phyloP scores from a whole-genome alignment of 2,113 vertebrate species.

The Oncorhynchus mykiss region DNA sequence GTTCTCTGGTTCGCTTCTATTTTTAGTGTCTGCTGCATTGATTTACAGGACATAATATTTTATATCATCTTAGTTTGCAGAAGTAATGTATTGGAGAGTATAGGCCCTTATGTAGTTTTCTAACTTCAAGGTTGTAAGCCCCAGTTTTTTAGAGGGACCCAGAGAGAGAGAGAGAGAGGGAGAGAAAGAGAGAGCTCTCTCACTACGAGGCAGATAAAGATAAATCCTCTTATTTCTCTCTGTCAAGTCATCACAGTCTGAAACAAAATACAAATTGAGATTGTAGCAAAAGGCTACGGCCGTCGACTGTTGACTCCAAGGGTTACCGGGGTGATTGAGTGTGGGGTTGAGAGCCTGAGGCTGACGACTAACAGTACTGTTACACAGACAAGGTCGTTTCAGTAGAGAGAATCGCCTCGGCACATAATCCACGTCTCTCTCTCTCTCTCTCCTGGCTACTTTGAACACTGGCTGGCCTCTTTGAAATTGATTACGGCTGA shows the following conservation, averaged over 20 bases:
- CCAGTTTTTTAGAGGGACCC: background rate
- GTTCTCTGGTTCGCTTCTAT: too few species aligned
- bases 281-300: constrained; percentile 61
- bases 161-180: background rate
- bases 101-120: too few species aligned
- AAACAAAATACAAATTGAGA: constrained; percentile 77
- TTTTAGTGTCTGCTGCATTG: too few species aligned
- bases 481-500: constrained; percentile 62
- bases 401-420: constrained; percentile 57
- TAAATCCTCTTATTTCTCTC: constrained; percentile 74
- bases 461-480: constrained; percentile 48
- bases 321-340: constrained; percentile 76
- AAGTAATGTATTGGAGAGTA: too few species aligned
- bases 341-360: constrained; percentile 73
- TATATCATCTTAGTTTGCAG: too few species aligned
- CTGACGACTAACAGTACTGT: constrained; percentile 73
- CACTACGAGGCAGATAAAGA: constrained; percentile 61
- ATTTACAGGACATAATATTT: too few species aligned
- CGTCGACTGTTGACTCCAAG: constrained; percentile 66
- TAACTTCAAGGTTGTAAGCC: background rate
- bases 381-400: constrained; percentile 74
- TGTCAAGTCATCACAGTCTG: constrained; percentile 70
- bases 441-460: constrained; percentile 41
- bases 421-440: constrained; percentile 56
- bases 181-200: constrained; percentile 5